phyloP scores from a whole-genome alignment of 1,140 invertebrate genomes.

The Oppia nitens region DNA sequence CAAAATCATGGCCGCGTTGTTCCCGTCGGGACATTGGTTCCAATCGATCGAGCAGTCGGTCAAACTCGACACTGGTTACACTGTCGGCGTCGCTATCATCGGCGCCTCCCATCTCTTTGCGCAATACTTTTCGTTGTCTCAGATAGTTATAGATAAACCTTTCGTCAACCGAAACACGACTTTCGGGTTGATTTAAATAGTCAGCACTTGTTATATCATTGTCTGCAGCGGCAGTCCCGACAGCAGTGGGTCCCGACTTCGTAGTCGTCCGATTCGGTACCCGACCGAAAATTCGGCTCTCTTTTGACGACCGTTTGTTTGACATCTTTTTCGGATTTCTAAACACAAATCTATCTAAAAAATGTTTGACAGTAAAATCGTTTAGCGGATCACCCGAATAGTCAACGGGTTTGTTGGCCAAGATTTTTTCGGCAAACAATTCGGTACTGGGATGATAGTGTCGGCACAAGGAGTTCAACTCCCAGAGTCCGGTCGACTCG shows the following conservation, averaged over 20 bases:
- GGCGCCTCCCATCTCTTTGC: conserved; percentile 29
- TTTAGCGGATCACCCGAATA: conserved; percentile 81
- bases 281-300: conserved; percentile 18
- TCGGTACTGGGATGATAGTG: conserved; percentile 84
- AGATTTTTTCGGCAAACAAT: conserved; percentile 65
- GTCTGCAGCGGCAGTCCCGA: too few species aligned
- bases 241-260: conserved; percentile 43
- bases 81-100: conserved; percentile 54
- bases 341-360: conserved; percentile 85
- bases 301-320: conserved; percentile 19
- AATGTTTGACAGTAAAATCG: conserved; percentile 73
- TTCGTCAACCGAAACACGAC: conserved; percentile 61
- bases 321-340: conserved; percentile 76
- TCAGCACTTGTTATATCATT: conserved; percentile 45
- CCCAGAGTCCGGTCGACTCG: conserved; percentile 44
- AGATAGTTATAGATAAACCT: conserved; percentile 46
- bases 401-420: conserved; percentile 43
- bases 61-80: conserved; percentile 74
- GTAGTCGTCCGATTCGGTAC: conserved; percentile 29
- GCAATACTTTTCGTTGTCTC: conserved; percentile 18
- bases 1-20: conserved; percentile 5
- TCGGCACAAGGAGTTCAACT: conserved; percentile 46
- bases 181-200: conserved; percentile 48
- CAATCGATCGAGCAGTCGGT: conserved; percentile 28
- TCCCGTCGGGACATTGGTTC: conserved; percentile 9